These are phyloP conservation scores for Nomia melanderi DNA, from an alignment of 1,140 invertebrate species.

Conservation along the genomic window DNA sequence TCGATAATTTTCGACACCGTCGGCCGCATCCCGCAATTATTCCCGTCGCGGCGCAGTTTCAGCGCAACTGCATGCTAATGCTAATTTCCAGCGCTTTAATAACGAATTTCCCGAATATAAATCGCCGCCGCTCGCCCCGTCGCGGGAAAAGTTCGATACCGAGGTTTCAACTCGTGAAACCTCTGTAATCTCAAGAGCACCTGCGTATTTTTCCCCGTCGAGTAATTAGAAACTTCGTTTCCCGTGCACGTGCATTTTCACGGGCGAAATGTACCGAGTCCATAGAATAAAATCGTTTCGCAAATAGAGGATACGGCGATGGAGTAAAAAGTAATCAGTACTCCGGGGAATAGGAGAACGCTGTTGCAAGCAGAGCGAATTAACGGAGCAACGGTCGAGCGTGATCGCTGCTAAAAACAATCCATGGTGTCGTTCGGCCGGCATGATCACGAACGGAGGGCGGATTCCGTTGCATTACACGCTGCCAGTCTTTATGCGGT, in stretches of 20 bases:
- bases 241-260: too few relatives aligned
- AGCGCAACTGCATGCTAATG: not conserved
- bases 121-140: too few relatives aligned
- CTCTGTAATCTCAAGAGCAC: too few relatives aligned
- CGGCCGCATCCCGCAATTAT: not conserved
- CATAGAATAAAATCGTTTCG: not conserved
- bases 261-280: too few relatives aligned
- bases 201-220: too few relatives aligned
- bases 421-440: constrained; percentile 10
- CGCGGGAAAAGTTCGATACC: too few relatives aligned
- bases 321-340: not conserved
- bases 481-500: constrained; percentile 43
- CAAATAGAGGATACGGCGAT: not conserved
- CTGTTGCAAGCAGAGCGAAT: not conserved
- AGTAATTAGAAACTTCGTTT: too few relatives aligned
- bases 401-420: constrained; percentile 23
- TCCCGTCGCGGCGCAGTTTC: not conserved
- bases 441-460: not conserved
- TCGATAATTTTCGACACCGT: not conserved
- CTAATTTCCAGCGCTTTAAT: not conserved
- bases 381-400: not conserved
- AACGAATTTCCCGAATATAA: not conserved
- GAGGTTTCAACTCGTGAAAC: too few relatives aligned
- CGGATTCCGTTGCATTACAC: constrained; percentile 31
- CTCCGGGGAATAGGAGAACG: not conserved